Conservation (phyloP, 2,888 invertebrate species). For the Agrotis exclamationis region DNA sequence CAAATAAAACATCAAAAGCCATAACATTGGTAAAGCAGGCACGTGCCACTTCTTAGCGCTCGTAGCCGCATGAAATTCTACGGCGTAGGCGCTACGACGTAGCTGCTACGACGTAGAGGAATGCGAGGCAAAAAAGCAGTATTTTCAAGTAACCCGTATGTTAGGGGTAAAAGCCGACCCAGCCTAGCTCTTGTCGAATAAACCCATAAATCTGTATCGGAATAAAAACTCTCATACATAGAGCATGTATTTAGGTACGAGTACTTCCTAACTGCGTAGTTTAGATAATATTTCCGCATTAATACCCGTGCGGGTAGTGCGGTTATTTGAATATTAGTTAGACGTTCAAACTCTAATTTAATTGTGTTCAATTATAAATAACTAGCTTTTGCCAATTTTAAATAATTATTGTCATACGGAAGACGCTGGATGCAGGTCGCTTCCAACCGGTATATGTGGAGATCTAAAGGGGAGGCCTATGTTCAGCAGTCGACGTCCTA, state of each 20-base stretch:
- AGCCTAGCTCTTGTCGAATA: conserved; percentile 28
- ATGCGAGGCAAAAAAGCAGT: conserved; percentile 18
- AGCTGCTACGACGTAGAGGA: conserved; percentile 30
- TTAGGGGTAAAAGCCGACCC: conserved; percentile 6
- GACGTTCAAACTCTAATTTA: conserved; percentile 18
- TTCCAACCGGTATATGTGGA: too few relatives aligned
- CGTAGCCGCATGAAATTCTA: conserved; percentile 53
- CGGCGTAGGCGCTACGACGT: conserved; percentile 56
- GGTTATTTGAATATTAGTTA: conserved; percentile 48
- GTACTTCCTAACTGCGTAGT: conserved; percentile 26
- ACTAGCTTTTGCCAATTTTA: too few relatives aligned
- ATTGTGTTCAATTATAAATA: conserved; percentile 17
- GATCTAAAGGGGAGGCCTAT: too few relatives aligned
- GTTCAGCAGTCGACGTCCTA: too few relatives aligned
- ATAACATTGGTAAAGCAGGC: conserved; percentile 35
- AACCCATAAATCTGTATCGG: conserved; percentile 52
- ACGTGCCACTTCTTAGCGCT: conserved; percentile 33
- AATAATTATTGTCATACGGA: too few relatives aligned
- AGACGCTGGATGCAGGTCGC: too few relatives aligned
- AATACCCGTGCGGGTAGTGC: conserved; percentile 2
- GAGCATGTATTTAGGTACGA: conserved; percentile 10
- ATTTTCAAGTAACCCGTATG: conserved; percentile 26
- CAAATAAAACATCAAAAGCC: conserved; percentile 36
- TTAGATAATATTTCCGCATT: conserved; percentile 50
- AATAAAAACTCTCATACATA: conserved; percentile 41